Conservation (phyloP, 2,888 invertebrate species). For the Hirtodrosophila confusa region DNA sequence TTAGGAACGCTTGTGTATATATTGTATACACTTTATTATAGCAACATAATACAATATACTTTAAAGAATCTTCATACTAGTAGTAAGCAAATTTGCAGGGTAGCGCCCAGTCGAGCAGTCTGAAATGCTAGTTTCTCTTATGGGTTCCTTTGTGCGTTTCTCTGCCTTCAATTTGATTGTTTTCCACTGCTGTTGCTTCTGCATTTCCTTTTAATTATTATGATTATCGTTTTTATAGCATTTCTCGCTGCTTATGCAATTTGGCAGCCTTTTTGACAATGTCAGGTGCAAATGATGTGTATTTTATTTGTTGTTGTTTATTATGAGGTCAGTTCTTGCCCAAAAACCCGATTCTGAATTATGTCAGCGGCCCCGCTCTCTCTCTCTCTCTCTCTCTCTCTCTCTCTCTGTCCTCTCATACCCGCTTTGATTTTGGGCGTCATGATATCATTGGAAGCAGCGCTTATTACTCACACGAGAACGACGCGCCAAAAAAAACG, state of each 20-base stretch:
- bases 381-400: slow-evolving; percentile 4
- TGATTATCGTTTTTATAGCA: slow-evolving; percentile 49
- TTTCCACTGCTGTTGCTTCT: slow-evolving; percentile 23
- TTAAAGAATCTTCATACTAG: too few relatives aligned
- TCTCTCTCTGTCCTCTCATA: background rate
- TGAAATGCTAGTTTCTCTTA: too few relatives aligned
- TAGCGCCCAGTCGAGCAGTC: too few relatives aligned
- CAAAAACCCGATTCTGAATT: slow-evolving; percentile 45
- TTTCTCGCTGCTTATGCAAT: slow-evolving; percentile 65
- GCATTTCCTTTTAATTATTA: slow-evolving; percentile 33
- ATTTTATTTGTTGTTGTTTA: slow-evolving; percentile 32
- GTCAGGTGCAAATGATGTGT: slow-evolving; percentile 69
- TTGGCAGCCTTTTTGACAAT: slow-evolving; percentile 58
- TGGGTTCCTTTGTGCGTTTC: background rate
- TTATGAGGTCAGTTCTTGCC: slow-evolving; percentile 9
- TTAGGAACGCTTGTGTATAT: too few relatives aligned
- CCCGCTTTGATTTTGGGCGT: slow-evolving; percentile 30
- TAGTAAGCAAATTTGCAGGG: too few relatives aligned
- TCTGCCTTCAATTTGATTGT: slow-evolving; percentile 32
- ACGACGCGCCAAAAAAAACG: slow-evolving; percentile 59
- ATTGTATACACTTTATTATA: too few relatives aligned
- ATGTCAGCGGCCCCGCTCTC: slow-evolving; percentile 56
- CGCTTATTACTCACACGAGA: slow-evolving; percentile 61
- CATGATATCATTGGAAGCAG: slow-evolving; percentile 68
- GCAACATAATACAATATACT: too few relatives aligned